Base-by-base conservation (phyloP, 2,797 vertebrate species). In the Ceyx erithaca region DNA sequence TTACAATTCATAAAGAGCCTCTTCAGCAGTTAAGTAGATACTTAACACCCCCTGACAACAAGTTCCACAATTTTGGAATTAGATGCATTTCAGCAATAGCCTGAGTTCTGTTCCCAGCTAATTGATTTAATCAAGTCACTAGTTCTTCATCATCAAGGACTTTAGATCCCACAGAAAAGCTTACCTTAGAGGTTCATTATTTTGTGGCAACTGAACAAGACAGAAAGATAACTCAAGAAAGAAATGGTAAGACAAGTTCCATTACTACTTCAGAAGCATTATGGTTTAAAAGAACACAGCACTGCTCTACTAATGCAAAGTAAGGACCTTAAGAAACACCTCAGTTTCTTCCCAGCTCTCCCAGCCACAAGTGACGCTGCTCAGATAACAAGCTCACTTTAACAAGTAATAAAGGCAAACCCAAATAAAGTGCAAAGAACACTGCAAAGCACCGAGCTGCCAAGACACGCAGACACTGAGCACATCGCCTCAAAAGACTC, bases 301-400 rank as follows among this genome's bases (percentile, higher is more conserved):
- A 9, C 40, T 19, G 3, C 20, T n/a, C 40, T 31, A 9, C 14
- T 7, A 1, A 1, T 35, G 14, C 8, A 30, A 19, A 4, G 30
- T 6, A 7, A 7, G 3, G 4, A 3, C 31, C 35, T 16, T 20
- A 14, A 55, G 52, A 76, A 70, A 31, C 22, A 9, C 7, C 0
- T 21, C 18, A 68, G 9, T 10, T n/a, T n/a, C 22, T 25, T 1
- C 30, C 41, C 43, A 43, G 33, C n/a, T 18, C 16, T 14, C 30
- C 26, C n/a, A 63, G 23, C 9, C 48, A 7, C 48, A 40, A 21
- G 8, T 3, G 66, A 31, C 48, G 52, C 33, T 55, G 15, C 57
- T 80, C 9, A 43, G 25, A 41, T 1, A 35, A 17, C 57, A 77
- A 87, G 5, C 16, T 68, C 22, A 43, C 26, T 28, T 12, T 20